A percentile compares a stretch with the other conserved stretches of the same genome.
Conservation (phyloP, 2,113 vertebrate genomes). For the Paramormyrops kingsleyae region DNA sequence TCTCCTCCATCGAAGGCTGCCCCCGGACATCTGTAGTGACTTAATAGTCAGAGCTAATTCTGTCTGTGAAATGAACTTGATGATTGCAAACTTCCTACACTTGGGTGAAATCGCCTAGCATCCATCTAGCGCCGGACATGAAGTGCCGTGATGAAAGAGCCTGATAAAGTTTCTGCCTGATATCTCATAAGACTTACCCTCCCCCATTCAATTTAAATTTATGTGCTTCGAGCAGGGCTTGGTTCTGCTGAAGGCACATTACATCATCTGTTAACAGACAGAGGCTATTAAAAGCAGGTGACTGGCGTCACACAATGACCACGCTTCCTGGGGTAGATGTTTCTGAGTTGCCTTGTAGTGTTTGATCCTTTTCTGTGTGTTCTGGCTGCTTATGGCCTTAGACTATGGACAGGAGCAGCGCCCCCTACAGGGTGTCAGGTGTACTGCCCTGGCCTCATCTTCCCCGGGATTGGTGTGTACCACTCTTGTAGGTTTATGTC, state of each 20-base stretch:
- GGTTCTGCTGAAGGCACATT: neutral
- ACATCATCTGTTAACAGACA: neutral
- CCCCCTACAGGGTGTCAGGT: neutral
- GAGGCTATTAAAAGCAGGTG: neutral
- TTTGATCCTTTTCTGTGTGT: neutral
- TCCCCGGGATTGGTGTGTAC: no score
- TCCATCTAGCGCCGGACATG: neutral
- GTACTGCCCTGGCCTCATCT: no score
- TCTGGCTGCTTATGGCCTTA: neutral
- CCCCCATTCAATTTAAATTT: neutral
- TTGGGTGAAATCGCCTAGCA: neutral
- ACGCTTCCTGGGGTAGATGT: no score
- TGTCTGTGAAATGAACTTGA: neutral
- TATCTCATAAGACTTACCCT: neutral
- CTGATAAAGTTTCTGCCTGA: neutral
- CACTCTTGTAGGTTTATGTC: no score
- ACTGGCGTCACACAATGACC: no score
- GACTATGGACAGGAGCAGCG: neutral
- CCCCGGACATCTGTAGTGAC: constrained; percentile 6
- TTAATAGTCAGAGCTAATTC: neutral
- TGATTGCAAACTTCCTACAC: neutral
- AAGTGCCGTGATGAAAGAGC: neutral
- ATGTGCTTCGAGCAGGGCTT: neutral
- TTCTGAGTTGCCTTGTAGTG: neutral
- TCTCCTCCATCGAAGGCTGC: constrained; percentile 1